A percentile compares a stretch with the other conserved stretches of the same genome.
Conservation (phyloP, 2,888 invertebrate species). For the Allophyes oxyacanthae region DNA sequence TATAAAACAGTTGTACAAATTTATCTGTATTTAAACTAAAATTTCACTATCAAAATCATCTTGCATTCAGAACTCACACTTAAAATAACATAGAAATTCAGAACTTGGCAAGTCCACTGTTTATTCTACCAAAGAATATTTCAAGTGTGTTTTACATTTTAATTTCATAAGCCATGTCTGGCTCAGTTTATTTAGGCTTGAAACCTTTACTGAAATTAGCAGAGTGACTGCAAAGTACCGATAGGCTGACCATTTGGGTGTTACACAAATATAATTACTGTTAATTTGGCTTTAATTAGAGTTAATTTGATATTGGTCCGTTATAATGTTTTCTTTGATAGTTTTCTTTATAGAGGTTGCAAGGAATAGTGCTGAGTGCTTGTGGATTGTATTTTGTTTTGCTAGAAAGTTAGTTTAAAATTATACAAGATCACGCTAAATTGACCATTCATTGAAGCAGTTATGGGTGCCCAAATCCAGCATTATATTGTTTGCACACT, state of each 20-base stretch:
- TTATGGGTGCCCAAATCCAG: no score
- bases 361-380: neutral
- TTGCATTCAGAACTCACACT: constrained; percentile 1
- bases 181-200: constrained; percentile 48
- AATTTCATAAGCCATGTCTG: constrained; percentile 20
- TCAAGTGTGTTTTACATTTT: constrained; percentile 34
- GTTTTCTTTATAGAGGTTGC: neutral
- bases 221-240: constrained; percentile 1
- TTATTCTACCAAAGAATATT: constrained; percentile 22
- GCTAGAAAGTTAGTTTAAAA: no score
- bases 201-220: constrained; percentile 23
- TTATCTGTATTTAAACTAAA: no score
- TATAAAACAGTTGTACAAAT: no score
- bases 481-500: no score
- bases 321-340: no score
- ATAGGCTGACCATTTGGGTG: constrained; percentile 9
- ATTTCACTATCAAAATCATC: neutral
- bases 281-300: constrained; percentile 7
- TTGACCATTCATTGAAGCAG: no score
- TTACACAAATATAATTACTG: constrained; percentile 15
- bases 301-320: constrained; percentile 9
- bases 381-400: neutral
- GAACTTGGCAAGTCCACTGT: neutral
- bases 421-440: no score
- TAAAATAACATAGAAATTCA: constrained; percentile 11